A percentile compares a stretch with the other conserved stretches of the same genome.
These are phyloP conservation scores for Poeciliopsis paucimaculata DNA, from an alignment of 2,797 vertebrate species.

Conservation along the genomic window DNA sequence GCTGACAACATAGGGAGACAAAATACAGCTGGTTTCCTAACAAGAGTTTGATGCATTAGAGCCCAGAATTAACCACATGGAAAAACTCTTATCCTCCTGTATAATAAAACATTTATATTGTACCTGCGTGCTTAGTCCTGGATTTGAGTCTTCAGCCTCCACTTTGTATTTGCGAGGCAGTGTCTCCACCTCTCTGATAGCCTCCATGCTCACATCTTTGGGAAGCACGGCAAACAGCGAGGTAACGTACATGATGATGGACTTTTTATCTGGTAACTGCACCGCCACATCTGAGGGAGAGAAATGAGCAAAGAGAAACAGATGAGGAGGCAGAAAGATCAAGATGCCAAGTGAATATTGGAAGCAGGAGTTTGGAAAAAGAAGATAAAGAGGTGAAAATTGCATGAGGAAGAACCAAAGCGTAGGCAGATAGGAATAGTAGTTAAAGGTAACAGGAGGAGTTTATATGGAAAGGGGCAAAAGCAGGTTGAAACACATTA, in stretches of 20 bases:
- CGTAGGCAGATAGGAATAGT: conserved; percentile 15
- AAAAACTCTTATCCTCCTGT: background rate
- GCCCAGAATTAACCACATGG: background rate
- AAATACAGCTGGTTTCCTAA: background rate
- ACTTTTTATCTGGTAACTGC: conserved; percentile 97
- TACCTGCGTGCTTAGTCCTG: conserved; percentile 79
- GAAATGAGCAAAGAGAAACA: background rate
- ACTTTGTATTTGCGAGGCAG: conserved; percentile 91
- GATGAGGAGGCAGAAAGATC: conserved; percentile 9
- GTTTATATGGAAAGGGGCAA: conserved; percentile 16
- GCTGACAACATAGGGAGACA: background rate
- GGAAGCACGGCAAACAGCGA: conserved; percentile 97
- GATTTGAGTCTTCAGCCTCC: conserved; percentile 79
- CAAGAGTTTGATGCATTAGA: background rate
- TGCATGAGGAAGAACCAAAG: conserved; percentile 21
- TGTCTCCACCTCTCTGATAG: conserved; percentile 95
- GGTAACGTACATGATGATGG: conserved; percentile 98
- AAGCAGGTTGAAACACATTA: conserved; percentile 11
- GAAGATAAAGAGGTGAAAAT: conserved; percentile 18
- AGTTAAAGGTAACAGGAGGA: conserved; percentile 22
- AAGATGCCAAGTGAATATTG: conserved; percentile 14
- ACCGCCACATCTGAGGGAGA: conserved; percentile 90
- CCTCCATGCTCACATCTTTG: conserved; percentile 95
- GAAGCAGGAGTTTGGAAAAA: background rate
- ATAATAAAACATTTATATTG: conserved; percentile 15